These are phyloP conservation scores for Hybognathus amarus DNA, from an alignment of 2,797 vertebrate genomes.

Conservation along the genomic window DNA sequence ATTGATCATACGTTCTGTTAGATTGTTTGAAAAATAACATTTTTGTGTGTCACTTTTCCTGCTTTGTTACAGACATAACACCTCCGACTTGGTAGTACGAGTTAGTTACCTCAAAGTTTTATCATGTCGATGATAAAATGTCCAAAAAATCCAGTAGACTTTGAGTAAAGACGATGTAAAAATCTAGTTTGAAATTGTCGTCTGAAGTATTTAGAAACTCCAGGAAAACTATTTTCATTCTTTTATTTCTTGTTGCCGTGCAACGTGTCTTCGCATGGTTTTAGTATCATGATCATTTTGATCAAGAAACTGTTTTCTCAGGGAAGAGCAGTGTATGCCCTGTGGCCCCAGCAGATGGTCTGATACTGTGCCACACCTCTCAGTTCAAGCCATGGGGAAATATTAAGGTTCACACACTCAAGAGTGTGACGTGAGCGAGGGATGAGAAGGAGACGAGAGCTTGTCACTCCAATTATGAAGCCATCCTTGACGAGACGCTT, in stretches of 20 bases:
- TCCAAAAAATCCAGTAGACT: background rate
- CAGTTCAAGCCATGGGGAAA: conserved; percentile 49
- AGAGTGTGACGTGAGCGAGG: conserved; percentile 51
- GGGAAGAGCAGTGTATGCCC: conserved; percentile 18
- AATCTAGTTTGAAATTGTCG: no score
- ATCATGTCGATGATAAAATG: background rate
- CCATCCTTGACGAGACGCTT: conserved; percentile 52
- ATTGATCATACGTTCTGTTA: background rate
- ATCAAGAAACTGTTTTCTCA: conserved; percentile 23
- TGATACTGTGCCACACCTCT: conserved; percentile 33
- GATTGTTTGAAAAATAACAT: background rate
- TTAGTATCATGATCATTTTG: background rate
- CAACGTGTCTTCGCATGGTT: conserved; percentile 16
- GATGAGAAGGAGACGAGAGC: conserved; percentile 62
- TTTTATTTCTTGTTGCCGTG: background rate
- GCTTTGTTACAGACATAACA: background rate
- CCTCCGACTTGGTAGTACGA: background rate
- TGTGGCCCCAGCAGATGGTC: conserved; percentile 26
- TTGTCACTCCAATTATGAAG: conserved; percentile 69
- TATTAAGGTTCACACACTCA: conserved; percentile 25
- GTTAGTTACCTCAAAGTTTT: no score
- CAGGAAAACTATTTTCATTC: background rate
- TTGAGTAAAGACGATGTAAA: background rate
- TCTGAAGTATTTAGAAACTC: background rate
- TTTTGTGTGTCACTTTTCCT: background rate